These are phyloP conservation scores for Erannis defoliaria DNA, from an alignment of 2,888 invertebrate species.

Conservation along the genomic window DNA sequence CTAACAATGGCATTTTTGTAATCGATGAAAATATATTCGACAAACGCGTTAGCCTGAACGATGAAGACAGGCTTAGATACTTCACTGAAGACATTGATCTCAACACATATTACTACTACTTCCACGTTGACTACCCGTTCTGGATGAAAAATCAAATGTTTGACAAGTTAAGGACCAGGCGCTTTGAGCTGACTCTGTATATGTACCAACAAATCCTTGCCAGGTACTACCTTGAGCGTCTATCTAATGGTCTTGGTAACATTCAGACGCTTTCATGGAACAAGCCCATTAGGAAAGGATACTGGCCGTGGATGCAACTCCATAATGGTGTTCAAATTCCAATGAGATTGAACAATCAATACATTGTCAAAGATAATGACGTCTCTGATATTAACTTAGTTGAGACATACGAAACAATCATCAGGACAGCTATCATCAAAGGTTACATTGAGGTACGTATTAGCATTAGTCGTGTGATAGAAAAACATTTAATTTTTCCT, in stretches of 20 bases:
- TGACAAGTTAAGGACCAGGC: conserved; percentile 69
- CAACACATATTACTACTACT: conserved; percentile 88
- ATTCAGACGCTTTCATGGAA: conserved; percentile 77
- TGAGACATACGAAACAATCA: conserved; percentile 81
- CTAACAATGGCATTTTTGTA: conserved; percentile 83
- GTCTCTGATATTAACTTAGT: conserved; percentile 61
- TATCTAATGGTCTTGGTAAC: conserved; percentile 80
- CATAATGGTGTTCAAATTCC: conserved; percentile 86
- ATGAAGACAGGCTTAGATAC: conserved; percentile 87
- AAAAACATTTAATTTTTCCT: not conserved
- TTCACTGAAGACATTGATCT: conserved; percentile 89
- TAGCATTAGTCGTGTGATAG: not conserved
- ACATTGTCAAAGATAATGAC: conserved; percentile 64
- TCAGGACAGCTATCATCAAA: conserved; percentile 85
- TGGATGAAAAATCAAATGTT: conserved; percentile 85
- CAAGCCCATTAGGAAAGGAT: conserved; percentile 78
- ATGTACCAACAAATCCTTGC: conserved; percentile 89
- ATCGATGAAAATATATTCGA: conserved; percentile 89
- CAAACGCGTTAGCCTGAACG: conserved; percentile 79
- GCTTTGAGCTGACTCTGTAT: conserved; percentile 86
- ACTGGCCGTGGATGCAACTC: conserved; percentile 85
- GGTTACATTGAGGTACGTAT: conserved; percentile 79
- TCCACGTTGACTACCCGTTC: conserved; percentile 87
- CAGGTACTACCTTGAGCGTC: conserved; percentile 85
- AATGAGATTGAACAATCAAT: conserved; percentile 78